Conservation (phyloP, 2,797 vertebrate genomes). For the Danio jaintianensis region DNA sequence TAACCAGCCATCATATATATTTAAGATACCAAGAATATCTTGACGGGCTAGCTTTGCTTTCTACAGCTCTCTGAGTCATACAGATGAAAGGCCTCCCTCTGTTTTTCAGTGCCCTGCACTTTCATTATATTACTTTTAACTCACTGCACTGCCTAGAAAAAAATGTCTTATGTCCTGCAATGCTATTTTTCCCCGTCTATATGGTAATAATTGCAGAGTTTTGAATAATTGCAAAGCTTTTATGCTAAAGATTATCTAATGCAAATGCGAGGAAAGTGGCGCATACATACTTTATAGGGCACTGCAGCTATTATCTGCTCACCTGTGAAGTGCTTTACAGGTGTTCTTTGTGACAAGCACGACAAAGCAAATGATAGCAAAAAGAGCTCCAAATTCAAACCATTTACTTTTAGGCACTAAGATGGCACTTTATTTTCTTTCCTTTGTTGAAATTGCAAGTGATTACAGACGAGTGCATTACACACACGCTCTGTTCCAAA, state of each 20-base stretch:
- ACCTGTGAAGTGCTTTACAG: not conserved
- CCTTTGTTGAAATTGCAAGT: not conserved
- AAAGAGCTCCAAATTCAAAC: not conserved
- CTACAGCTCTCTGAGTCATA: conserved; percentile 25
- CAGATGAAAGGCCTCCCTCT: conserved; percentile 37
- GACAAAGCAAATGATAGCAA: not conserved
- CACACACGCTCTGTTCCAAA: not conserved
- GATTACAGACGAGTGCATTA: not conserved
- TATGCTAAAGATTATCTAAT: conserved; percentile 6
- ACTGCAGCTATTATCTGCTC: not conserved
- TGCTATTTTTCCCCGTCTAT: conserved; percentile 12
- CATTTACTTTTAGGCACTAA: not conserved
- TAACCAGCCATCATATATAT: not conserved
- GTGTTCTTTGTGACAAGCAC: not conserved
- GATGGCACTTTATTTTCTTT: too few species aligned
- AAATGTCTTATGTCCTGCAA: not conserved
- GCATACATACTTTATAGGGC: not conserved
- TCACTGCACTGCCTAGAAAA: not conserved
- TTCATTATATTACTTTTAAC: conserved; percentile 35
- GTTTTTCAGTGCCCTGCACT: conserved; percentile 32
- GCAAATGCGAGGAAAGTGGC: not conserved
- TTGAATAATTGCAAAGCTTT: not conserved
- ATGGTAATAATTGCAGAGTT: not conserved
- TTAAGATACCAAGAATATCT: not conserved
- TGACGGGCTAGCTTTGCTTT: conserved; percentile 15